Conservation (phyloP, 2,113 vertebrate genomes). For the Dasyurus viverrinus region DNA sequence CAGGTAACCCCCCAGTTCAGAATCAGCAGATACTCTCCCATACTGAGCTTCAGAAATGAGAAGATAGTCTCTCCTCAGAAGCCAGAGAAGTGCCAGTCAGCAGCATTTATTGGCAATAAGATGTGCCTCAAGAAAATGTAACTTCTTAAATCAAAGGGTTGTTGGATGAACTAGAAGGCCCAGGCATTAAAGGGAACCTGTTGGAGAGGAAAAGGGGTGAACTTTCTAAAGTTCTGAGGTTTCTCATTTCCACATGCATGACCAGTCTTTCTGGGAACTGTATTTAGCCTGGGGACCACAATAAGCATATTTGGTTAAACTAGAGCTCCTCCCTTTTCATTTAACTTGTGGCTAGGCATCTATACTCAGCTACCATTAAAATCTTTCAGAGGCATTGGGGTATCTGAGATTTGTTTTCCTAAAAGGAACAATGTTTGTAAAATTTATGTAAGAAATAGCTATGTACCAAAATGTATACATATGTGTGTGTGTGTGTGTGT, state of each 20-base stretch:
- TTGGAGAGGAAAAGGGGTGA: conserved; percentile 19
- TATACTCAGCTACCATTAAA: neutral
- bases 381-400: neutral
- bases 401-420: neutral
- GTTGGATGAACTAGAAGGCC: conserved; percentile 63
- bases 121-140: conserved; percentile 42
- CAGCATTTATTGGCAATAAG: conserved; percentile 43
- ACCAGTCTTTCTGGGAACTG: conserved; percentile 16
- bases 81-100: neutral
- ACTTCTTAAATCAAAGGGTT: conserved; percentile 58
- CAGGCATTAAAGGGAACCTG: conserved; percentile 54
- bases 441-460: neutral
- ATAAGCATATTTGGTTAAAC: conserved; percentile 1
- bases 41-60: neutral
- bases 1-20: neutral
- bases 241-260: neutral
- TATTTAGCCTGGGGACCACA: conserved; percentile 39
- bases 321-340: neutral
- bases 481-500: neutral
- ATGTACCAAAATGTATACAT: neutral
- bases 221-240: conserved; percentile 20
- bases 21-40: neutral
- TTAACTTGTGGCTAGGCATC: conserved; percentile 5
- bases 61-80: neutral
- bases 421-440: neutral